Percentiles rank a stretch among this genome's conserved stretches.
These are phyloP conservation scores for Anthrax anthrax DNA, from an alignment of 2,888 invertebrate species.

Conservation along the genomic window DNA sequence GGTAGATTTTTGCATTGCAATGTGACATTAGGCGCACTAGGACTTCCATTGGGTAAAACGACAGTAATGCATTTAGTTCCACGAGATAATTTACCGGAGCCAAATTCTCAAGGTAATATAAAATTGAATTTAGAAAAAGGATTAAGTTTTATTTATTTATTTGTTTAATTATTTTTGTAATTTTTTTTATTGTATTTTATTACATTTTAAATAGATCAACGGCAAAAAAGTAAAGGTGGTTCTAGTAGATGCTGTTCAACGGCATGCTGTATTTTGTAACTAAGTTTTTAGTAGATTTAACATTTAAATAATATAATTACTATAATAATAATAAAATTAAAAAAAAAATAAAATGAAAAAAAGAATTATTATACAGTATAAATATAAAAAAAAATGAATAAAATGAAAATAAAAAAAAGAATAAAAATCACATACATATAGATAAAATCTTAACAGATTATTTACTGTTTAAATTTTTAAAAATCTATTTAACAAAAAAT, in stretches of 20 bases:
- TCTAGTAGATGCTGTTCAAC: slow-evolving; percentile 90
- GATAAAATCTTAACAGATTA: neutral
- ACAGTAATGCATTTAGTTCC: slow-evolving; percentile 99
- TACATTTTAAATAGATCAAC: slow-evolving; percentile 59
- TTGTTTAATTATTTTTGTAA: slow-evolving; percentile 5
- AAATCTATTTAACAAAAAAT: neutral
- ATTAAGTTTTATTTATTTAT: neutral
- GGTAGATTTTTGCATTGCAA: slow-evolving; percentile 99
- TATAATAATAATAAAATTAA: neutral
- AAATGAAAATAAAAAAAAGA: neutral
- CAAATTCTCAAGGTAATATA: slow-evolving; percentile 79
- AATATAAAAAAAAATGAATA: neutral
- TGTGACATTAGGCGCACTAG: slow-evolving; percentile 94
- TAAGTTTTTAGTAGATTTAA: slow-evolving; percentile 15
- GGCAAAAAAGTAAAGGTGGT: slow-evolving; percentile 90
- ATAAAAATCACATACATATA: neutral
- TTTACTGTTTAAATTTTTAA: neutral
- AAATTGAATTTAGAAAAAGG: neutral
- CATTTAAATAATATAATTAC: neutral
- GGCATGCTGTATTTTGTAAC: slow-evolving; percentile 87
- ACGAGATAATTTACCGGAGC: slow-evolving; percentile 97
- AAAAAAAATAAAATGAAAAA: neutral
- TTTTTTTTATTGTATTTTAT: neutral
- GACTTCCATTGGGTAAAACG: slow-evolving; percentile 92
- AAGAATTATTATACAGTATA: neutral